Percentiles rank a stretch among this genome's conserved stretches.
Conservation (phyloP, 2,113 vertebrate genomes). For the Pipa parva region DNA sequence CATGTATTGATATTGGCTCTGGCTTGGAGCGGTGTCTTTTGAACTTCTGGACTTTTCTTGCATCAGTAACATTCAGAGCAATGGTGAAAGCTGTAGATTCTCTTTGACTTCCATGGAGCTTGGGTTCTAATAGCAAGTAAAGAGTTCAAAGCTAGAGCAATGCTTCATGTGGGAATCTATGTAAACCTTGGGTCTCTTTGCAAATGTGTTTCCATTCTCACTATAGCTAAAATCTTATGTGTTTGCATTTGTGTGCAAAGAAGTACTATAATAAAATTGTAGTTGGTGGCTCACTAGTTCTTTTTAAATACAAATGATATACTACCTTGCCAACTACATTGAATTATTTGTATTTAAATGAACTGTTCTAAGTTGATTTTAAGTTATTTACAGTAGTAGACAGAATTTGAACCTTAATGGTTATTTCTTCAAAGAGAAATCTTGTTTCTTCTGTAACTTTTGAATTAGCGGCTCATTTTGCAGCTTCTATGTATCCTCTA, state of each 20-base stretch:
- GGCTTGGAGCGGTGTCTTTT: background rate
- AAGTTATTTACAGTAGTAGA: too few relatives aligned
- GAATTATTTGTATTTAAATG: too few relatives aligned
- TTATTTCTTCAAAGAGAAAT: too few relatives aligned
- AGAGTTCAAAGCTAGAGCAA: slow-evolving; percentile 27
- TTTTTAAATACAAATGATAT: background rate
- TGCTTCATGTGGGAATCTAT: slow-evolving; percentile 10
- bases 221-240: slow-evolving; percentile 9
- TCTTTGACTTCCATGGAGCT: slow-evolving; percentile 13
- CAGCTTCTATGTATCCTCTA: too few relatives aligned
- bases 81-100: slow-evolving; percentile 16
- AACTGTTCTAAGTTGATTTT: too few relatives aligned
- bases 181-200: slow-evolving; percentile 1
- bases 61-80: slow-evolving; percentile 12
- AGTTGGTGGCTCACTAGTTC: background rate
- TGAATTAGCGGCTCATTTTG: too few relatives aligned
- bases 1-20: slow-evolving; percentile 31
- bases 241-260: background rate
- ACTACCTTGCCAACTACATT: too few relatives aligned
- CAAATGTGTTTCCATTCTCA: background rate
- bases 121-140: slow-evolving; percentile 43
- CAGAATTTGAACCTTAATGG: too few relatives aligned
- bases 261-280: background rate
- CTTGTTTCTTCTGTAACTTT: too few relatives aligned
- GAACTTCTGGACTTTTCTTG: slow-evolving; percentile 28